Base-by-base conservation (phyloP, 2,113 vertebrate species). In the Pseudorectes ferrugineus region DNA sequence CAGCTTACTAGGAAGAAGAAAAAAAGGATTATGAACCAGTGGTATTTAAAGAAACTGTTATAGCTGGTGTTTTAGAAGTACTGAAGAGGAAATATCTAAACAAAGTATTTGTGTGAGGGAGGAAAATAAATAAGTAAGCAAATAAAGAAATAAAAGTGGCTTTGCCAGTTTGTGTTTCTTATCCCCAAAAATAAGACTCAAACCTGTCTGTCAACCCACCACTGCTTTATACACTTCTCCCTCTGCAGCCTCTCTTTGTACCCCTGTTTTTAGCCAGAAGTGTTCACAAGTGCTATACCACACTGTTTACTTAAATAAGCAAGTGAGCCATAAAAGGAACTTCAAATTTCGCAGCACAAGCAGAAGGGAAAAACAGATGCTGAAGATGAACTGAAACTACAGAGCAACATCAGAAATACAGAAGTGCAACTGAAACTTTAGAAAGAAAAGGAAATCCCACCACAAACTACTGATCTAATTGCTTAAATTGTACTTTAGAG, bases 281-380 rank as follows among this genome's bases (percentile, higher is more conserved):
- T 67, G 6, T 18, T 26, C 66, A 48, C 24, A 58, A 65, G 24
- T 40, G 12, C 42, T 28, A 25, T 1, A 36, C 11, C 46, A 62
- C 14, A 8, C 20, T 36, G 23, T 20, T 80, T 67, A 85, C 61
- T 85, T 62, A 59, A 89, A 78, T 12, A 58, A 66, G 26, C 28
- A 36, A 77, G 36, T 13, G 29, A 67, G 35, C 23, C 2, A 4
- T 7, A 67, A 70, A 55, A 78, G 62, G 20, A 92, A 72, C 18
- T 72, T 78, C 23, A 28, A 63, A 67, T 46, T 46, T 75, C 28
- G 17, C 54, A 85, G 38, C 12, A 52, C 19, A 68, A 84, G 70
- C 35, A 83, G 63, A 92, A 90, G 74, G 66, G 90, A 92, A 88
- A 95, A 86, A 70, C 42, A 85, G 77, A 81, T 73, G 62, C 26